Base-by-base conservation (phyloP, 1,140 invertebrate genomes). In the Asobara japonica region DNA sequence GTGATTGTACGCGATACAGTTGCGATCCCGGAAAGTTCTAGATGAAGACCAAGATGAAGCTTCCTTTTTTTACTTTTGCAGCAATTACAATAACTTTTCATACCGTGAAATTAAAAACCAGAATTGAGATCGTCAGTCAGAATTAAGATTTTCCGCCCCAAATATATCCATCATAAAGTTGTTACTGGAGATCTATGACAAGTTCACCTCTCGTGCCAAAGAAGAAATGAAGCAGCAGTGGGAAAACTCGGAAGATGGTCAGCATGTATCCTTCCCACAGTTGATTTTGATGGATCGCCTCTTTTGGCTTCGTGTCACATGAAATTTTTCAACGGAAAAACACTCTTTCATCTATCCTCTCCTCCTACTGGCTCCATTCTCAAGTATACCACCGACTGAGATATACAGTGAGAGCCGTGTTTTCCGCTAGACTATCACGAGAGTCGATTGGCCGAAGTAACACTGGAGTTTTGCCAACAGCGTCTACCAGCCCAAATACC, bases 211-310 rank as follows among this genome's bases (percentile, higher is more conserved):
- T 7, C 41, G n/a, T 16, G 41, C 41, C n/a, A n/a, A 16, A 16
- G 18, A 5, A 45, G 65, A 31, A 62, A 62, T 29, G 61, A 67
- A 38, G 33, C 31, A 29, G 0, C 29, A 56, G 20, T 27, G 10
- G 51, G 13, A 56, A 56, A 56, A 22, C 25, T 7, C 4, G 41
- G 22, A 25, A 22, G 4, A 56, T 13, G 51, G 51, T 56, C 51
- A 56, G 51, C 51, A 56, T 56, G 22, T 25, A 22, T 22, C 25
- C 51, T 22, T 56, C 51, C 18, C 13, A 22, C 51, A 18, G 74
- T 75, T 80, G 72, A 82, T 82, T 82, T 81, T 82, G 78, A 82
- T 79, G 76, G 72, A 82, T 82, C 76, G 74, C 72, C 18, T 74
- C 60, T 25, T 71, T 20, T 56, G 51, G 51, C 51, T 56, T 56